phyloP scores from a whole-genome alignment of 2,797 vertebrate species.

The Neoniphon sammara region DNA sequence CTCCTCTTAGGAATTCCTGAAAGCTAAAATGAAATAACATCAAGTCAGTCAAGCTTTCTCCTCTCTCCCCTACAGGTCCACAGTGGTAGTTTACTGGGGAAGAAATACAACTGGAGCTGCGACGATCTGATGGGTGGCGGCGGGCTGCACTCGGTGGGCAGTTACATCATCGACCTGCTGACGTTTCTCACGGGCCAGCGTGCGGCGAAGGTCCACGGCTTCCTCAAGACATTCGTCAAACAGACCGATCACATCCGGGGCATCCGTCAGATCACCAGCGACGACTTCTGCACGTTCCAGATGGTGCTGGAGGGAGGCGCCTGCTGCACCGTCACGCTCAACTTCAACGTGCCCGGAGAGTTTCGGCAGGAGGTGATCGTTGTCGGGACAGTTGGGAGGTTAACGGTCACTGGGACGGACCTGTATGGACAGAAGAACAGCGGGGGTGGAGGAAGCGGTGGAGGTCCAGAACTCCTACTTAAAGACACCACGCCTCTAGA shows the following conservation, averaged over 20 bases:
- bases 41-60: background rate
- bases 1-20: too few relatives aligned
- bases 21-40: background rate
- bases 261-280: slow-evolving; percentile 98
- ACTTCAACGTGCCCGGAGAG: slow-evolving; percentile 97
- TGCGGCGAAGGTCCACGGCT: slow-evolving; percentile 92
- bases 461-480: slow-evolving; percentile 89
- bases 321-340: slow-evolving; percentile 97
- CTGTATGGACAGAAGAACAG: slow-evolving; percentile 95
- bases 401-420: slow-evolving; percentile 91
- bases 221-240: slow-evolving; percentile 98
- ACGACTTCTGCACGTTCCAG: slow-evolving; percentile 99
- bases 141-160: slow-evolving; percentile 96
- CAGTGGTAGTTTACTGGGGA: slow-evolving; percentile 94
- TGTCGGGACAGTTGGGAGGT: slow-evolving; percentile 89
- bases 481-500: slow-evolving; percentile 91
- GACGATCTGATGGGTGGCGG: slow-evolving; percentile 98
- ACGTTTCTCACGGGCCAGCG: slow-evolving; percentile 95
- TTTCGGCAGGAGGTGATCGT: slow-evolving; percentile 96
- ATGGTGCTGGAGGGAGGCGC: slow-evolving; percentile 96
- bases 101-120: slow-evolving; percentile 99
- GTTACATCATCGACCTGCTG: slow-evolving; percentile 98
- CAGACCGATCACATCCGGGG: slow-evolving; percentile 97
- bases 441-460: slow-evolving; percentile 63
- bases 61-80: slow-evolving; percentile 84